Conservation (phyloP, 2,888 invertebrate species). For the Creontiades dilutus region DNA sequence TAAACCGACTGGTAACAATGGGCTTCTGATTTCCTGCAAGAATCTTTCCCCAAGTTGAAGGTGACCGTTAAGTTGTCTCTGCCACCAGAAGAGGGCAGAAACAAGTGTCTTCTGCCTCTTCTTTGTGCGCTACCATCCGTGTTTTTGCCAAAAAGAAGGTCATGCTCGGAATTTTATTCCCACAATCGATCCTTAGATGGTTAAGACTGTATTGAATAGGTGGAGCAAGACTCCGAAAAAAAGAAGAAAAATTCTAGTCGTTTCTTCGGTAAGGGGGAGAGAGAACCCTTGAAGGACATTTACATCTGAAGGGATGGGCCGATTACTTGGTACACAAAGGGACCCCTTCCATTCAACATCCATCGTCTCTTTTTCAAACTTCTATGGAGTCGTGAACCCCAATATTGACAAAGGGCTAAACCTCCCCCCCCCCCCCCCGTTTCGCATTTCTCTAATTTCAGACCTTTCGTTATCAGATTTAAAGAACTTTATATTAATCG, state of each 20-base stretch:
- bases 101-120: constrained; percentile 38
- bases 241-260: constrained; percentile 32
- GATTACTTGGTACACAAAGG: constrained; percentile 63
- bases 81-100: constrained; percentile 3
- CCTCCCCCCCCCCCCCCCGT: no score
- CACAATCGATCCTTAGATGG: constrained; percentile 22
- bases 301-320: constrained; percentile 69
- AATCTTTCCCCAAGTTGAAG: not conserved
- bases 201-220: constrained; percentile 26
- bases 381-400: not conserved
- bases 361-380: constrained; percentile 46
- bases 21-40: constrained; percentile 57
- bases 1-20: constrained; percentile 28
- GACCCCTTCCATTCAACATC: constrained; percentile 16
- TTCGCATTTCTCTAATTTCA: no score
- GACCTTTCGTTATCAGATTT: no score
- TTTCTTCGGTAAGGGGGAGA: constrained; percentile 46
- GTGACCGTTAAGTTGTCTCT: constrained; percentile 23
- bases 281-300: constrained; percentile 54
- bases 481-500: no score
- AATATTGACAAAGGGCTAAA: not conserved
- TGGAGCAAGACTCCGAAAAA: constrained; percentile 16
- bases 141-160: constrained; percentile 26
- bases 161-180: constrained; percentile 54
- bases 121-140: not conserved